Percentiles rank a stretch among this genome's conserved stretches.
These are phyloP conservation scores for Stratiolaelaps scimitus DNA, from an alignment of 1,140 invertebrate genomes.

Conservation along the genomic window DNA sequence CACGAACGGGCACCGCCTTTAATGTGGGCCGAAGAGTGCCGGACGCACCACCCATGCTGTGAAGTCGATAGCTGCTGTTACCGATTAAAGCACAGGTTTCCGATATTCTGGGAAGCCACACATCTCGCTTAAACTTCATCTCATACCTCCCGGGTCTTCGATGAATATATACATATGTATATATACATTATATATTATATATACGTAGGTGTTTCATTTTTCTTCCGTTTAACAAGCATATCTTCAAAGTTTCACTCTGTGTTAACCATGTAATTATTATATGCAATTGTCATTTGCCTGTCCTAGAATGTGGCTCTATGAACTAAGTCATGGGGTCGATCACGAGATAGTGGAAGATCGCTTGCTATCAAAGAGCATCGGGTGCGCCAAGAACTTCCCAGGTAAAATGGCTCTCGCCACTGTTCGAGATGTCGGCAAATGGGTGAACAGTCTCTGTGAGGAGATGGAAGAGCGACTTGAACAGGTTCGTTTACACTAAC, in stretches of 20 bases:
- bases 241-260: conserved; percentile 19
- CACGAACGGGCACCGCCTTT: too few relatives aligned
- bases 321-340: conserved; percentile 74
- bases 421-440: conserved; percentile 49
- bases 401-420: conserved; percentile 58
- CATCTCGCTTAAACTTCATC: too few relatives aligned
- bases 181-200: too few relatives aligned
- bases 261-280: conserved; percentile 11
- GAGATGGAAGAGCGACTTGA: conserved; percentile 74
- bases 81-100: too few relatives aligned
- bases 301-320: conserved; percentile 64
- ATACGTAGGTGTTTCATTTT: too few relatives aligned
- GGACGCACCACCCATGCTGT: too few relatives aligned
- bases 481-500: conserved; percentile 50
- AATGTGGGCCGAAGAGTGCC: too few relatives aligned
- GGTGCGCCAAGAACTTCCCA: conserved; percentile 83
- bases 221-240: too few relatives aligned
- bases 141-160: too few relatives aligned
- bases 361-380: conserved; percentile 80
- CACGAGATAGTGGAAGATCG: conserved; percentile 66
- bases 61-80: too few relatives aligned
- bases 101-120: too few relatives aligned
- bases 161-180: too few relatives aligned
- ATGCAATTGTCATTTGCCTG: conserved; percentile 27
- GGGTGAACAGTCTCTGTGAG: conserved; percentile 61